These are phyloP conservation scores for Drosophila pseudoananassae DNA, from an alignment of 1,140 invertebrate genomes.

Conservation along the genomic window DNA sequence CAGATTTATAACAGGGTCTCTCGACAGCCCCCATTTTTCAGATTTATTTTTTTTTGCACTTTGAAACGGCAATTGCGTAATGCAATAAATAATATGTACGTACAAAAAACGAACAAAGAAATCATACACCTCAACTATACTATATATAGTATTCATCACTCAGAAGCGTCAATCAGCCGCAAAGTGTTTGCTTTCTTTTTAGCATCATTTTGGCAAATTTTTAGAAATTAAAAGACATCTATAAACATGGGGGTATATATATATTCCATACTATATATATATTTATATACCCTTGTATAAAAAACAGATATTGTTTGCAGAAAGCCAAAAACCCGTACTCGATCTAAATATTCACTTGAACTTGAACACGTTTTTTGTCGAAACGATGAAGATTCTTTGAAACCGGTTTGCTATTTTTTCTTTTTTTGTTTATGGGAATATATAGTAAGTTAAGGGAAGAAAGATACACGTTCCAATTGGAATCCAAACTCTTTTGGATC, in stretches of 20 bases:
- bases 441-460: neutral
- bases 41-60: conserved; percentile 37
- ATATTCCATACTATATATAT: neutral
- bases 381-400: neutral
- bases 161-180: conserved; percentile 41
- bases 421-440: no score
- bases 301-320: conserved; percentile 9
- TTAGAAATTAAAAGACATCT: conserved; percentile 18
- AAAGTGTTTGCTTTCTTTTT: conserved; percentile 43
- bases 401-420: conserved; percentile 23
- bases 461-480: neutral
- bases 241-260: neutral
- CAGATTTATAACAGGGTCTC: neutral
- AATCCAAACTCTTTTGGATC: conserved; percentile 3
- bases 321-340: conserved; percentile 3
- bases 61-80: conserved; percentile 38
- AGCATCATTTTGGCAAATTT: conserved; percentile 12
- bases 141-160: conserved; percentile 24
- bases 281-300: neutral
- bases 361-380: conserved; percentile 7
- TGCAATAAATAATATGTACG: conserved; percentile 5
- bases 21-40: conserved; percentile 1
- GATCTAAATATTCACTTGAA: neutral
- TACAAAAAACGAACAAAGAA: conserved; percentile 23
- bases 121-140: conserved; percentile 19